A percentile compares a stretch with the other conserved stretches of the same genome.
Evolutionary conservation across 1,140 invertebrate genomes (phyloP).

Genomic region (Rhopalosiphum padi): DNA sequence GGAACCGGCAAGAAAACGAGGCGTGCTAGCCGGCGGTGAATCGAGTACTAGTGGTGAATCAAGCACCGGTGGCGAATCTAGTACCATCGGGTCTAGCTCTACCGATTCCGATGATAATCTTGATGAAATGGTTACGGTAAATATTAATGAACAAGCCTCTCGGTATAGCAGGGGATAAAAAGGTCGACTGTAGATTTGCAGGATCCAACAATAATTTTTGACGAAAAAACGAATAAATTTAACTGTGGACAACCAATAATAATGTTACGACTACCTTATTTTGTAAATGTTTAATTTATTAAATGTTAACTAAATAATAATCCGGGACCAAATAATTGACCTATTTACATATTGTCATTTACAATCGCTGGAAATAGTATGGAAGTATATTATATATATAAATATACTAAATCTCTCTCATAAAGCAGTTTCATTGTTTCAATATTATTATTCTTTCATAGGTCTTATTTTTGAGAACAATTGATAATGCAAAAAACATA

Average conservation of each 20-base stretch:
- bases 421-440: neutral
- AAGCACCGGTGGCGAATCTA: too few species aligned
- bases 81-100: too few species aligned
- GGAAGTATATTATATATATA: neutral
- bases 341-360: neutral
- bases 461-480: neutral
- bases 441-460: neutral
- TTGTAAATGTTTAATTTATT: neutral
- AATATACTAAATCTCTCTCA: neutral
- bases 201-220: neutral
- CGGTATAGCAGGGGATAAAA: neutral
- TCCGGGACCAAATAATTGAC: too few species aligned
- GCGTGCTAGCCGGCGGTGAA: neutral
- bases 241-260: neutral
- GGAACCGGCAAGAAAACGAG: neutral
- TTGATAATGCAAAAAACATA: neutral
- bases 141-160: neutral
- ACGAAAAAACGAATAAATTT: neutral
- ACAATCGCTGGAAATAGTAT: neutral
- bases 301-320: too few species aligned
- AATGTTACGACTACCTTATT: neutral
- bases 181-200: neutral
- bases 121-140: neutral
- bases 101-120: too few species aligned
- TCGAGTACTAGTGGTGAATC: too few species aligned